phyloP scores from a whole-genome alignment of 1,140 invertebrate genomes.

The Drosophila cardini region DNA sequence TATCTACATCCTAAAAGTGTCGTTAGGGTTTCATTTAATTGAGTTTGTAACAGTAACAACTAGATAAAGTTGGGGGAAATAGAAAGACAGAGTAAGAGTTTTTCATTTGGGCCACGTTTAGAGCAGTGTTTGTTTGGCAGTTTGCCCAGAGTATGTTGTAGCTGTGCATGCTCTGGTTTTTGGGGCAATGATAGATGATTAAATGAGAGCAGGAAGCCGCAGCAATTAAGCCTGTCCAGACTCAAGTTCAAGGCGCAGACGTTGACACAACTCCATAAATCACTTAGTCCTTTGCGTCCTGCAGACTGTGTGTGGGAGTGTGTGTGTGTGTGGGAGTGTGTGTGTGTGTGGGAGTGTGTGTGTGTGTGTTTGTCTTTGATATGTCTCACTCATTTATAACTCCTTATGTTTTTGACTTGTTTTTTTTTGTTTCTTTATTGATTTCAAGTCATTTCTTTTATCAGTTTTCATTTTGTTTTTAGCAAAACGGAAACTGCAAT shows the following conservation, averaged over 20 bases:
- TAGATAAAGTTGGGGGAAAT: too few species aligned
- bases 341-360: too few species aligned
- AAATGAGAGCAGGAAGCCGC: conserved; percentile 35
- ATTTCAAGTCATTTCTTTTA: conserved; percentile 57
- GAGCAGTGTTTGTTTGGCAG: neutral
- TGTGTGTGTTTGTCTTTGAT: conserved; percentile 26
- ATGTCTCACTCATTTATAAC: conserved; percentile 40
- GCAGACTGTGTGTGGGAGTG: conserved; percentile 13
- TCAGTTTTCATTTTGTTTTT: conserved; percentile 23
- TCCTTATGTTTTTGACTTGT: conserved; percentile 20
- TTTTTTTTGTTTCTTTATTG: conserved; percentile 25
- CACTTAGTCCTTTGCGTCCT: conserved; percentile 45
- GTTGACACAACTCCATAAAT: conserved; percentile 69
- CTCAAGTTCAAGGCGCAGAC: conserved; percentile 61
- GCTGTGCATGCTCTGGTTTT: conserved; percentile 14
- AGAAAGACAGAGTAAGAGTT: too few species aligned
- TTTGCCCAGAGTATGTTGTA: conserved; percentile 14
- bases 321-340: neutral
- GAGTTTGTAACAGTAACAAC: neutral
- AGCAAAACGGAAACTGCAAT: conserved; percentile 54
- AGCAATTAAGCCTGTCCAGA: conserved; percentile 72
- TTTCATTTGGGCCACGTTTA: too few species aligned
- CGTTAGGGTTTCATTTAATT: conserved; percentile 8
- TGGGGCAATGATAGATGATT: conserved; percentile 46
- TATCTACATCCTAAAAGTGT: neutral